Percentiles rank a stretch among this genome's conserved stretches.
phyloP scores from a whole-genome alignment of 1,140 invertebrate species.

The Drosophila nikananu region DNA sequence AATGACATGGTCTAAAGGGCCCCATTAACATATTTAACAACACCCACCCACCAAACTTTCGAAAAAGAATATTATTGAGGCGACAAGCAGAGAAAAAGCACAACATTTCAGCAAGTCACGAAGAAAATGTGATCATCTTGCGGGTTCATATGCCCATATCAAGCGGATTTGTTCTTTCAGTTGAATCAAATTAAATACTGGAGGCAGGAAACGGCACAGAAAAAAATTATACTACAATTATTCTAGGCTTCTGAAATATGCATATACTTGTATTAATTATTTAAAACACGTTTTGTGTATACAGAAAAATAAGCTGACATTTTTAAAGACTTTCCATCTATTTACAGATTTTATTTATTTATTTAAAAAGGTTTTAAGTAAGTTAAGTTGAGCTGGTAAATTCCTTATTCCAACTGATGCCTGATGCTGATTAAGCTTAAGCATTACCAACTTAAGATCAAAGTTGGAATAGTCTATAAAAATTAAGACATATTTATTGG shows the following conservation, averaged over 20 bases:
- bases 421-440: not conserved
- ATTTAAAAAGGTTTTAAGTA: not conserved
- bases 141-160: conserved; percentile 1
- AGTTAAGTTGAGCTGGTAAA: not conserved
- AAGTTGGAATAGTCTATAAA: not conserved
- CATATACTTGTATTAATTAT: not conserved
- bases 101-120: conserved; percentile 1
- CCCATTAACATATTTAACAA: conserved; percentile 55
- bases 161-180: not conserved
- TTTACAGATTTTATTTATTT: not conserved
- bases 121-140: not conserved
- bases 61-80: conserved; percentile 18
- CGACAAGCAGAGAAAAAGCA: not conserved
- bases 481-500: conserved; percentile 11
- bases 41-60: conserved; percentile 55
- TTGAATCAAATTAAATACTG: not conserved
- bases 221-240: not conserved
- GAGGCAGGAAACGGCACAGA: not conserved
- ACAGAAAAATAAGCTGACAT: not conserved
- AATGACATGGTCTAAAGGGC: conserved; percentile 18
- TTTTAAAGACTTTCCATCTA: not conserved
- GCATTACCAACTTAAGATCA: not conserved
- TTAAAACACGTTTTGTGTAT: not conserved
- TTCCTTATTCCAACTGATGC: no score
- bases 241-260: not conserved